Evolutionary conservation across 2,888 invertebrate species (phyloP), one percentile per base, ranked within the genome.

Genomic region (Drosophila borealis): DNA sequence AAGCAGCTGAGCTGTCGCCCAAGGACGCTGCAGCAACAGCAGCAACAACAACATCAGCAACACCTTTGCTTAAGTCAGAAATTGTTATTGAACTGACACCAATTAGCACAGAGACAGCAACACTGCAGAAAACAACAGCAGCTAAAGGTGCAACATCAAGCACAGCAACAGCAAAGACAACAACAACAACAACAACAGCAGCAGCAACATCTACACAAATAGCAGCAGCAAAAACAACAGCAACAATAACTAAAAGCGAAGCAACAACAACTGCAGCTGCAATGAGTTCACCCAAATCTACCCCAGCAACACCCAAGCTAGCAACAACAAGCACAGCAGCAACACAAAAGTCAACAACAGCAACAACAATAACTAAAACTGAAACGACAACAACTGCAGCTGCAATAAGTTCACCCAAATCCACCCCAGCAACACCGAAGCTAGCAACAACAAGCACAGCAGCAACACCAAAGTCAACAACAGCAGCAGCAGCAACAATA

Each of bases 11-110:
- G 6, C 37, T 44, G 6, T 61, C 64, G 17, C 41, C 79, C 4
- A 56, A 44, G 10, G 61, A 48, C 8, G 57, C 46, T 8, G 65
- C 44, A 3, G 33, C 36, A 13, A 56, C 84, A 8, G 45, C 68
- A 21, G 57, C 71, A 25, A 62, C 79, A 50, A 73, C 85, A 54
- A 50, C 74, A 84, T 78, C 80, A 79, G 63, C 61, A 78, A 74
- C 68, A 49, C 29, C 74, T 1, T 13, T 48, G 14, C 65, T 70
- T 41, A 70, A 48, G 57, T 70, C 71, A 17, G 73, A 65, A 64
- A 44, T 65, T 44, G 50, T 50, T 37, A 70, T 56, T 54, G 84
- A 83, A 11, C 53, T 83, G 4, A 71, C 54, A 57, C 64, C 55
- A 66, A 29, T 29, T 29, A 29, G 8, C 8, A 8, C 8, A 29